Conservation (phyloP, 2,888 invertebrate species). For the Cryptocephalus primarius region DNA sequence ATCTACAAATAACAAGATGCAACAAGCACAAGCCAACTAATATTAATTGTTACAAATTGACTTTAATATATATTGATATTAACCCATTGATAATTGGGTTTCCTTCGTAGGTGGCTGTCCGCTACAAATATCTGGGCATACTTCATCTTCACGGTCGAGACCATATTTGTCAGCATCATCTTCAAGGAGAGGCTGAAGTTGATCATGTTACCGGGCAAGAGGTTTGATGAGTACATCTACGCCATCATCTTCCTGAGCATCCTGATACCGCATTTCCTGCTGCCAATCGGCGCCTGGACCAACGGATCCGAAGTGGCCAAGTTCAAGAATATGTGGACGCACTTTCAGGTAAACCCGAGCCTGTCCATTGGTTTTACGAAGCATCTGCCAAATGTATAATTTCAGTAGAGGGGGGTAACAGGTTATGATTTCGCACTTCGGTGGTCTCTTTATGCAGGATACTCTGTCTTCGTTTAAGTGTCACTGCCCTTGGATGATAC, state of each 20-base stretch:
- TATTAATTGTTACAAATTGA: too few species aligned
- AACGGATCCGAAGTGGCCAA: conserved; percentile 60
- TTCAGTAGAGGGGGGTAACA: not conserved
- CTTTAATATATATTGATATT: too few species aligned
- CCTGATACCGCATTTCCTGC: conserved; percentile 56
- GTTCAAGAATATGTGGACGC: conserved; percentile 71
- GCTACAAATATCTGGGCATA: conserved; percentile 58
- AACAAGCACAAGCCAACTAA: too few species aligned
- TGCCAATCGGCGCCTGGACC: conserved; percentile 60
- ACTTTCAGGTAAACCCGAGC: conserved; percentile 47
- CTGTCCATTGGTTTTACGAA: not conserved
- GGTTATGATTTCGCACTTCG: too few species aligned
- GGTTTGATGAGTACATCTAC: conserved; percentile 65
- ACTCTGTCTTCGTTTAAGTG: too few species aligned
- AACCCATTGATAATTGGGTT: too few species aligned
- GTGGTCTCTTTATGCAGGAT: too few species aligned
- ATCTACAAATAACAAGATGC: too few species aligned
- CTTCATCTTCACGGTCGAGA: conserved; percentile 49
- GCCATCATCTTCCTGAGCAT: conserved; percentile 64
- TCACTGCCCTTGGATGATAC: too few species aligned
- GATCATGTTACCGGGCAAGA: conserved; percentile 42
- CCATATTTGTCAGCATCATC: conserved; percentile 36
- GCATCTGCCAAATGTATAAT: not conserved
- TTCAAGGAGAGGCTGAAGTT: conserved; percentile 32
- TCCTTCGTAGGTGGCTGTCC: conserved; percentile 46